Conservation (phyloP, 2,888 invertebrate species). For the Eudemis profundana region DNA sequence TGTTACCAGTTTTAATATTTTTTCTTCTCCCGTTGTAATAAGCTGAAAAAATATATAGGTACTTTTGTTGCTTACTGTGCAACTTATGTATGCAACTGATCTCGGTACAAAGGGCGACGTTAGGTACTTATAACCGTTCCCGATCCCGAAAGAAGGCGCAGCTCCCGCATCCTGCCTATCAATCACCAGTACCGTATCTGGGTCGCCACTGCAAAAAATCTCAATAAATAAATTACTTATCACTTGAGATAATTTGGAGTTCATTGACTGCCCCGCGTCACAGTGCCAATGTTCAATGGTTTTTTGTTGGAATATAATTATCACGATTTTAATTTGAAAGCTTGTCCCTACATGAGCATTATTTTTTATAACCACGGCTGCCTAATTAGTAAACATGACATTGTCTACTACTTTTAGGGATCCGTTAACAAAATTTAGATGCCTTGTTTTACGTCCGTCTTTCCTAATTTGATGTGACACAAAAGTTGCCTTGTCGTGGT, state of each 20-base stretch:
- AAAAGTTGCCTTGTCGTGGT: no score
- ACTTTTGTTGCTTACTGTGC: no score
- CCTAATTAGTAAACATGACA: slow-evolving; percentile 24
- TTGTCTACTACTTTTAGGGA: not conserved
- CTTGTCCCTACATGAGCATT: slow-evolving; percentile 21
- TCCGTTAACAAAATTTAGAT: not conserved
- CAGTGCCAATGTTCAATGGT: slow-evolving; percentile 40
- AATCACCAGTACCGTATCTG: slow-evolving; percentile 58
- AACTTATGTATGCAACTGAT: no score
- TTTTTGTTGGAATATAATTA: slow-evolving; percentile 42
- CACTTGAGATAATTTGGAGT: slow-evolving; percentile 62
- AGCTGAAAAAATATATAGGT: no score
- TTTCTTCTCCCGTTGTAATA: no score
- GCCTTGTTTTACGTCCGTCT: no score
- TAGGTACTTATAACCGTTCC: not conserved
- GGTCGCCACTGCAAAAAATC: slow-evolving; percentile 57
- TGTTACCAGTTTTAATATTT: no score
- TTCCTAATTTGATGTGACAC: no score
- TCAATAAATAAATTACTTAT: slow-evolving; percentile 58
- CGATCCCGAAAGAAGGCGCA: slow-evolving; percentile 45
- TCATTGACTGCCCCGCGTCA: slow-evolving; percentile 59
- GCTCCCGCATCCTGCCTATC: slow-evolving; percentile 58
- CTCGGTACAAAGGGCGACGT: not conserved
- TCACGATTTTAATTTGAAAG: slow-evolving; percentile 24
- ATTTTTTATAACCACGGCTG: slow-evolving; percentile 19